Percentiles rank a stretch among this genome's conserved stretches.
phyloP scores from a whole-genome alignment of 2,888 invertebrate species.

The Callyntrura guangdongensis region DNA sequence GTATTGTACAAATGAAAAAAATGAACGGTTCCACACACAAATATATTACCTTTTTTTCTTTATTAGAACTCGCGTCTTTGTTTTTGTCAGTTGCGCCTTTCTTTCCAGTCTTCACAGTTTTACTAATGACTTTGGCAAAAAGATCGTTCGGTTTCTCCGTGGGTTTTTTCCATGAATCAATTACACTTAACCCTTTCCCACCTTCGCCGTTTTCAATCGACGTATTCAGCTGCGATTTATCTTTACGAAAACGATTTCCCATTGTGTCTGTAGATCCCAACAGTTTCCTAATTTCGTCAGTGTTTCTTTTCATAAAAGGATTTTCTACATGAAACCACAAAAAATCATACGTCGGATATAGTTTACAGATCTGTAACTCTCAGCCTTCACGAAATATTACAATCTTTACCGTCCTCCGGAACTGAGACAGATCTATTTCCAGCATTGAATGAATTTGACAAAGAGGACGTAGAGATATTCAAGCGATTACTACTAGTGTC shows the following conservation, averaged over 20 bases:
- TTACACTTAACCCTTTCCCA: slow-evolving; percentile 78
- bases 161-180: slow-evolving; percentile 84
- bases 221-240: slow-evolving; percentile 28
- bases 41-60: slow-evolving; percentile 58
- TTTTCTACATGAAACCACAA: slow-evolving; percentile 77
- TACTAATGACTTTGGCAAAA: slow-evolving; percentile 43
- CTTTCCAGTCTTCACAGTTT: slow-evolving; percentile 32
- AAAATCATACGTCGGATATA: not conserved
- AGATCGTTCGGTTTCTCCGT: slow-evolving; percentile 78
- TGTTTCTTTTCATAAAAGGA: slow-evolving; percentile 82
- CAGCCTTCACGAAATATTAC: no score
- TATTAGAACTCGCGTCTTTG: slow-evolving; percentile 59
- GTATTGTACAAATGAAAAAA: no score
- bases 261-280: slow-evolving; percentile 56
- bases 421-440: slow-evolving; percentile 51
- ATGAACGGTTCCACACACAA: no score
- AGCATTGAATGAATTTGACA: slow-evolving; percentile 44
- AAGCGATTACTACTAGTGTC: slow-evolving; percentile 47
- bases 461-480: slow-evolving; percentile 40
- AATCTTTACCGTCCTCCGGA: slow-evolving; percentile 65
- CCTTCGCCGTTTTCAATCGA: slow-evolving; percentile 38
- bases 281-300: slow-evolving; percentile 82
- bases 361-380: no score
- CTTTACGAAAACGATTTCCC: slow-evolving; percentile 81
- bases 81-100: slow-evolving; percentile 60